A percentile compares a stretch with the other conserved stretches of the same genome.
Conservation (phyloP, 2,888 invertebrate species). For the Barypeithes pellucidus region DNA sequence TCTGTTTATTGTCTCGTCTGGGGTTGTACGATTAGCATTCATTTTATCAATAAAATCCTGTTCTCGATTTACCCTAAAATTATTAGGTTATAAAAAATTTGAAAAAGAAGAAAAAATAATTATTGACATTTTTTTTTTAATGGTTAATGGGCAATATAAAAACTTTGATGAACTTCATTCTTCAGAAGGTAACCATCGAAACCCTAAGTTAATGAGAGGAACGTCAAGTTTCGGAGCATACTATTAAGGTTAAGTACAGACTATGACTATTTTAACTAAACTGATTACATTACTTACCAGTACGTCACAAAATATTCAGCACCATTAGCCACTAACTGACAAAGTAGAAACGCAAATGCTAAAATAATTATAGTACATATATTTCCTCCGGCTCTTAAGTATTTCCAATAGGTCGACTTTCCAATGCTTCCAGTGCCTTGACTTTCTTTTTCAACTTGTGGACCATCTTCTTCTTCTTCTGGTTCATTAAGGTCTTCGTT, state of each 20-base stretch:
- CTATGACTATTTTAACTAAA: too few relatives aligned
- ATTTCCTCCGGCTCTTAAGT: slow-evolving; percentile 74
- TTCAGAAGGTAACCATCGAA: too few relatives aligned
- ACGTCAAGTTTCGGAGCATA: too few relatives aligned
- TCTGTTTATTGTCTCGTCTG: slow-evolving; percentile 58
- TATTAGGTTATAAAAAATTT: too few relatives aligned
- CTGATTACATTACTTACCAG: slow-evolving; percentile 77
- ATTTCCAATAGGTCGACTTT: slow-evolving; percentile 69
- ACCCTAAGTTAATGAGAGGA: too few relatives aligned
- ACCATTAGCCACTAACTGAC: slow-evolving; percentile 76
- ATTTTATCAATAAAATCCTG: slow-evolving; percentile 61
- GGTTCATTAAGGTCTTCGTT: slow-evolving; percentile 63
- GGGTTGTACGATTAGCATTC: slow-evolving; percentile 53
- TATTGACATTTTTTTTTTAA: too few relatives aligned
- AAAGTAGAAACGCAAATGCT: slow-evolving; percentile 72
- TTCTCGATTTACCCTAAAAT: slow-evolving; percentile 66
- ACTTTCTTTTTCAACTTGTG: slow-evolving; percentile 64
- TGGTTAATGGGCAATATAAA: too few relatives aligned
- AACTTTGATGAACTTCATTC: too few relatives aligned
- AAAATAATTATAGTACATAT: slow-evolving; percentile 69
- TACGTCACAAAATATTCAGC: slow-evolving; percentile 82
- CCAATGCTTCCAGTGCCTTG: slow-evolving; percentile 64
- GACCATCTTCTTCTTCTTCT: slow-evolving; percentile 60
- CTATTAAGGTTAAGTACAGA: too few relatives aligned
- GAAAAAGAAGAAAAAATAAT: too few relatives aligned